phyloP scores from a whole-genome alignment of 2,797 vertebrate genomes.

The Urophycis tenuis region DNA sequence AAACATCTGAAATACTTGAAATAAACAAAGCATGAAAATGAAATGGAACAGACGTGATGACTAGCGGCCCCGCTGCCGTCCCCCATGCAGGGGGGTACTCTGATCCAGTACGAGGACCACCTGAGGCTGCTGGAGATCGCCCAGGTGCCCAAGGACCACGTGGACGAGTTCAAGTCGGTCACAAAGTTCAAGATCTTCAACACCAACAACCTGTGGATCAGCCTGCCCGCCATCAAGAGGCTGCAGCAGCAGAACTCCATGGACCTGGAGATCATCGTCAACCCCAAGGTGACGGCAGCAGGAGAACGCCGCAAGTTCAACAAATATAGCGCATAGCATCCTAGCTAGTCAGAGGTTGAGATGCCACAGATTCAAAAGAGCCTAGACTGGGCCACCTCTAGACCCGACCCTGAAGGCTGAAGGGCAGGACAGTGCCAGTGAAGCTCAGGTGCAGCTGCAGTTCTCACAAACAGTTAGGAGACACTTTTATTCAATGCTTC shows the following conservation, averaged over 20 bases:
- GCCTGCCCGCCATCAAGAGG: slow-evolving; percentile 85
- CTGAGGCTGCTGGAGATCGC: slow-evolving; percentile 95
- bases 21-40: neutral
- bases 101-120: slow-evolving; percentile 92
- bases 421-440: too few species aligned
- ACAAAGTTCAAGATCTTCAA: slow-evolving; percentile 99
- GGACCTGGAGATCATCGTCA: slow-evolving; percentile 97
- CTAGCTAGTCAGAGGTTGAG: neutral
- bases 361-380: neutral
- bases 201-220: slow-evolving; percentile 98
- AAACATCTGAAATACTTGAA: neutral
- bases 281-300: slow-evolving; percentile 80
- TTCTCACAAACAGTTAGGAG: neutral
- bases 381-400: neutral
- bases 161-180: slow-evolving; percentile 97
- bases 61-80: neutral
- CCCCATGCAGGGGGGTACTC: slow-evolving; percentile 82
- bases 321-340: neutral
- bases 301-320: neutral
- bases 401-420: neutral
- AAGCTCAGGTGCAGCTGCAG: neutral
- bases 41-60: neutral
- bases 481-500: neutral
- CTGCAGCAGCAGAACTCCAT: slow-evolving; percentile 83
- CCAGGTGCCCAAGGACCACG: slow-evolving; percentile 91